A percentile compares a stretch with the other conserved stretches of the same genome.
These are phyloP conservation scores for Carcina quercana DNA, from an alignment of 2,888 invertebrate species.

Conservation along the genomic window DNA sequence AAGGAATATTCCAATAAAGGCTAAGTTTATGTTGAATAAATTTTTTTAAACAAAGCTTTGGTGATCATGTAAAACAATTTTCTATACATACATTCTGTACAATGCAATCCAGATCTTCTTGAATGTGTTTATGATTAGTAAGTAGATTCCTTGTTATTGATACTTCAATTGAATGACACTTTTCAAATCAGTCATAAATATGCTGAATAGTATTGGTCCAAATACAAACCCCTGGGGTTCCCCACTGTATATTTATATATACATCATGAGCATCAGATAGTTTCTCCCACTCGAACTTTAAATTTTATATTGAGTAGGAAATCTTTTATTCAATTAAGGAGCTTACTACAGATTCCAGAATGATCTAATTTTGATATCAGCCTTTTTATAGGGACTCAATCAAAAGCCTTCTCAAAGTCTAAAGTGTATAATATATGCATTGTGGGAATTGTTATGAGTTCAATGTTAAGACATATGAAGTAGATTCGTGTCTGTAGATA, in stretches of 20 bases:
- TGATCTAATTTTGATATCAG: not conserved
- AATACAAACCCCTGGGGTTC: not conserved
- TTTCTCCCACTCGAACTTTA: not conserved
- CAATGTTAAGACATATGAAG: too few relatives aligned
- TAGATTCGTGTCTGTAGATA: too few relatives aligned
- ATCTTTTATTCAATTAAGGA: not conserved
- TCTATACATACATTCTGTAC: too few relatives aligned
- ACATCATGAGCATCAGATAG: not conserved
- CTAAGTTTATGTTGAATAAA: too few relatives aligned
- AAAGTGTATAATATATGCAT: not conserved
- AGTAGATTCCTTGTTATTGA: too few relatives aligned
- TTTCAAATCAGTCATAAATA: not conserved
- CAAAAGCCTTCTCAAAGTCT: not conserved
- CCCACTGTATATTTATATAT: not conserved
- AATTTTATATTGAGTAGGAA: not conserved
- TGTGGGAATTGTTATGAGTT: too few relatives aligned
- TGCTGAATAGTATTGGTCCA: not conserved
- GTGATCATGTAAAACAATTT: too few relatives aligned
- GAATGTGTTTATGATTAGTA: too few relatives aligned
- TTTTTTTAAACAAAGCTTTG: too few relatives aligned
- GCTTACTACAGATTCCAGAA: not conserved
- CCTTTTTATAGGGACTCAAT: not conserved
- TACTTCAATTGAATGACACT: too few relatives aligned
- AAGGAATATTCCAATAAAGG: too few relatives aligned
- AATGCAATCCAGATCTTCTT: too few relatives aligned